Base-by-base conservation (phyloP, 1,140 invertebrate genomes). In the Zaprionus africanus region DNA sequence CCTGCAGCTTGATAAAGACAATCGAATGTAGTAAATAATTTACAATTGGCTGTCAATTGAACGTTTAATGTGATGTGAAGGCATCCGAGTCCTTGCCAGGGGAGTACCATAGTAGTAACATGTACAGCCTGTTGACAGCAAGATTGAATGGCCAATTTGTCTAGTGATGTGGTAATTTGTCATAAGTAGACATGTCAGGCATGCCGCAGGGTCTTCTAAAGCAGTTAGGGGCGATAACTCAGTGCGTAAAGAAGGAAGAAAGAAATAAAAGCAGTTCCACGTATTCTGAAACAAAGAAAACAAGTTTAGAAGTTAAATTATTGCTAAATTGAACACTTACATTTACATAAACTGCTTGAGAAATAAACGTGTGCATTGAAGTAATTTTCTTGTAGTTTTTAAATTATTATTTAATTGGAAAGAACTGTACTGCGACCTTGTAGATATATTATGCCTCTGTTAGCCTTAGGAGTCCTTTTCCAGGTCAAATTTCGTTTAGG, bases 61-160 rank as follows among this genome's bases (percentile, higher is more conserved):
- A 60, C 43, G 69, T 66, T 62, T 28, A 71, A 62, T 59, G 54
- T 59, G 41, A 60, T 61, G 49, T 68, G 65, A 66, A 69, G 41
- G 13, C 19, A 68, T 28, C 65, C 49, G 58, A 34, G 26, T 34
- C 31, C 31, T 34, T 34, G 31, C 3, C 0, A 13, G 3, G 19
- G 46, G 53, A n/a, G 34, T 12, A n/a, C n/a, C n/a, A n/a, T n/a
- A 59, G 31, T 36, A 43, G 41, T 31, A 38, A 5, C 56, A 9
- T 58, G 17, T 58, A 59, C 19, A 51, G 67, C 54, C 66, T 70
- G 81, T 67, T 81, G 81, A 81, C 80, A 81, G 62, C 64, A 46
- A 72, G 69, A 83, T 84, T 78, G 84, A 83, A 77, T 38, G 78
- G 84, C 66, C 73, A 80, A 83, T 83, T 80, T 72, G 83, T 71